phyloP scores from a whole-genome alignment of 1,140 invertebrate genomes.

The Drosophila nigrodunni region DNA sequence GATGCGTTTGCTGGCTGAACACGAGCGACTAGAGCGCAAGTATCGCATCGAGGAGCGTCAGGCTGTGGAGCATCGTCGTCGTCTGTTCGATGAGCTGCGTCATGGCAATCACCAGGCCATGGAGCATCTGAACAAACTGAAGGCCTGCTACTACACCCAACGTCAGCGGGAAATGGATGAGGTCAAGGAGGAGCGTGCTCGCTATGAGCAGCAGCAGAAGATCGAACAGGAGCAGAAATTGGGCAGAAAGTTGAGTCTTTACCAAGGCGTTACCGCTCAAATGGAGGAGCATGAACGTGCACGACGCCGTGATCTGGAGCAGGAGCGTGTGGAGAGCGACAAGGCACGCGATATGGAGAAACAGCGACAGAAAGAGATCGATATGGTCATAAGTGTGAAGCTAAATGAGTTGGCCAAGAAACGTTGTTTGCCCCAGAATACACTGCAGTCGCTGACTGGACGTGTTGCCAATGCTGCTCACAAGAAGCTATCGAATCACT shows the following conservation, averaged over 20 bases:
- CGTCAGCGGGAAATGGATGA: slow-evolving; percentile 52
- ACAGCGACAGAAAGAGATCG: slow-evolving; percentile 64
- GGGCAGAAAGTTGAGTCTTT: slow-evolving; percentile 46
- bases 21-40: slow-evolving; percentile 63
- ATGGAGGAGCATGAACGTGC: slow-evolving; percentile 63
- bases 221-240: slow-evolving; percentile 37
- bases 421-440: slow-evolving; percentile 47
- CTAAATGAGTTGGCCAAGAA: slow-evolving; percentile 59
- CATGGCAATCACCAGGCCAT: slow-evolving; percentile 55
- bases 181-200: slow-evolving; percentile 37
- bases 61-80: slow-evolving; percentile 47
- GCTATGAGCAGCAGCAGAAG: slow-evolving; percentile 46
- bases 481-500: slow-evolving; percentile 38
- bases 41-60: slow-evolving; percentile 59
- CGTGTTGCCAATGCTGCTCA: slow-evolving; percentile 44
- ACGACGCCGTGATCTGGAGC: slow-evolving; percentile 53
- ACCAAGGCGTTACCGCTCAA: slow-evolving; percentile 51
- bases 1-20: slow-evolving; percentile 67
- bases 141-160: slow-evolving; percentile 62
- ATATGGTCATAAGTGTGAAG: slow-evolving; percentile 65
- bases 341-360: slow-evolving; percentile 24
- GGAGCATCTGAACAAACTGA: slow-evolving; percentile 51
- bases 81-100: slow-evolving; percentile 50
- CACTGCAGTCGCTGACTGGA: slow-evolving; percentile 48
- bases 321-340: slow-evolving; percentile 46